These are phyloP conservation scores for Perca fluviatilis DNA, from an alignment of 2,113 vertebrate genomes.

Conservation along the genomic window DNA sequence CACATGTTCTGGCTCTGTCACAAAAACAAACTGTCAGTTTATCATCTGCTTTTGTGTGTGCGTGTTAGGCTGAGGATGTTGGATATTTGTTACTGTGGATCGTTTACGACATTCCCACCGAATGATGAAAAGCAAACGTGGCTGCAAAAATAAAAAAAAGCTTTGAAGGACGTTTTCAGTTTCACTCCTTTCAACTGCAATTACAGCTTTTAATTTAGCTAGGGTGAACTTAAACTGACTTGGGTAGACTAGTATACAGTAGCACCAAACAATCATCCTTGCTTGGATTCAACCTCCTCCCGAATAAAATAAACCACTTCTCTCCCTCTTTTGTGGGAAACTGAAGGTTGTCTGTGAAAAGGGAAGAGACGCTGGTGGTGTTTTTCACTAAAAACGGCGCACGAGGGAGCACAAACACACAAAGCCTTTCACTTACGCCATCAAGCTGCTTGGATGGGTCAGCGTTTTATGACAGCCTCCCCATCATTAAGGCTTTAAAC, in stretches of 20 bases:
- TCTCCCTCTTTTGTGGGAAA: constrained; percentile 38
- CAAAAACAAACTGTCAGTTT: constrained; percentile 72
- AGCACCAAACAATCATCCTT: constrained; percentile 26
- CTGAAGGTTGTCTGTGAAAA: constrained; percentile 27
- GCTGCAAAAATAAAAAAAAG: constrained; percentile 6
- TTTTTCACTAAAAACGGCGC: constrained; percentile 37
- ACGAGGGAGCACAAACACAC: constrained; percentile 48
- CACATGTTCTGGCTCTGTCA: constrained; percentile 70
- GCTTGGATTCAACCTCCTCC: constrained; percentile 21
- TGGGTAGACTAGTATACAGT: constrained; percentile 2
- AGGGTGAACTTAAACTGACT: constrained; percentile 40
- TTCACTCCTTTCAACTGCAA: constrained; percentile 25
- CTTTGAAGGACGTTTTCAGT: constrained; percentile 20
- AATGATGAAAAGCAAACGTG: constrained; percentile 43
- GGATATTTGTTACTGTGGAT: constrained; percentile 64
- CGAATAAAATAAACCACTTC: constrained; percentile 51
- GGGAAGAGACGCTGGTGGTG: neutral
- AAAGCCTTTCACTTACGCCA: constrained; percentile 55
- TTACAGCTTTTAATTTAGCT: constrained; percentile 5
- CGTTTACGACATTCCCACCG: constrained; percentile 47
- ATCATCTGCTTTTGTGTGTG: constrained; percentile 64
- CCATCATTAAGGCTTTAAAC: constrained; percentile 68
- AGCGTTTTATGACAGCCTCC: constrained; percentile 70
- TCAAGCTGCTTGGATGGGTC: constrained; percentile 68
- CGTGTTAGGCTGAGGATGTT: constrained; percentile 33